phyloP scores from a whole-genome alignment of 1,140 invertebrate species.

The Ceratoteleas bidentatus region DNA sequence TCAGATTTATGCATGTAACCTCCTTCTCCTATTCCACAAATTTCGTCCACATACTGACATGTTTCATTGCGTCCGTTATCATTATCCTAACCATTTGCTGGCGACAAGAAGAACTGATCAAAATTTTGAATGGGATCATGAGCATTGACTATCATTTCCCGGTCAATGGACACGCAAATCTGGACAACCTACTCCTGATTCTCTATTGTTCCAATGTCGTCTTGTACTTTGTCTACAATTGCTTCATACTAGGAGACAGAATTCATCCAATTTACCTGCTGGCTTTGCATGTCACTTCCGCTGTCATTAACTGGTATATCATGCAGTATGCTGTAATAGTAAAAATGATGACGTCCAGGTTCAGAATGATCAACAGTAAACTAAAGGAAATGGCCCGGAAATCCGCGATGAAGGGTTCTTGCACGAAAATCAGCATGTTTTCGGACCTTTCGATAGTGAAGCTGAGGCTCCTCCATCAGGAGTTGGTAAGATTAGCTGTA shows the following conservation, averaged over 20 bases:
- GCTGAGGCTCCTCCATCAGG: conserved; percentile 9
- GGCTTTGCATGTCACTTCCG: neutral
- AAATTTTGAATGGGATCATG: neutral
- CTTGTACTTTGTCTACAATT: neutral
- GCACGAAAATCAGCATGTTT: neutral
- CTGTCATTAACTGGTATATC: neutral
- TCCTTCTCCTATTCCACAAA: neutral
- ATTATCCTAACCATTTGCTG: neutral
- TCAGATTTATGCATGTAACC: neutral
- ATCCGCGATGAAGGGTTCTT: neutral
- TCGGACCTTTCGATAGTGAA: conserved; percentile 1
- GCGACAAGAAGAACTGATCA: neutral
- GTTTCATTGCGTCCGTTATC: neutral
- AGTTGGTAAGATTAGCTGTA: neutral
- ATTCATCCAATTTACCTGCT: neutral
- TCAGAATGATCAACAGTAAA: neutral
- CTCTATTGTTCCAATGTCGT: neutral
- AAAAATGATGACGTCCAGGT: neutral
- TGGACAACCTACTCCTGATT: neutral
- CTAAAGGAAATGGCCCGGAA: neutral
- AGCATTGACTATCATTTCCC: neutral
- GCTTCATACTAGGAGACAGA: neutral
- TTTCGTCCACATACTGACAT: neutral
- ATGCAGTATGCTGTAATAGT: neutral
- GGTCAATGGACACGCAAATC: neutral